phyloP scores from a whole-genome alignment of 2,113 vertebrate genomes.

The Ictidomys tridecemlineatus region DNA sequence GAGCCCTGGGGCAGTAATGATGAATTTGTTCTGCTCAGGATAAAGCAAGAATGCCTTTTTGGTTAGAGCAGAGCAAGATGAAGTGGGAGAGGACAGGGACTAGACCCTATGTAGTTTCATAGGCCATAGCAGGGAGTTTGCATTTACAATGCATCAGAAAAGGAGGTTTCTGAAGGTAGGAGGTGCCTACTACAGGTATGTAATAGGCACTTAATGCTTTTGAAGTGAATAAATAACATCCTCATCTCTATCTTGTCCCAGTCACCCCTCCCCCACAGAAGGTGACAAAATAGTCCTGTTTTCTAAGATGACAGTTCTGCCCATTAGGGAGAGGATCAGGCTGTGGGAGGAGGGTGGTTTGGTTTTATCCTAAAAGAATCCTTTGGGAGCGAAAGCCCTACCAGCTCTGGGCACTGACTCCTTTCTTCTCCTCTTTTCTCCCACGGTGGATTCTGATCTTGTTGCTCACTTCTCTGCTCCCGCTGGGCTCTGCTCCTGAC shows the following conservation, averaged over 20 bases:
- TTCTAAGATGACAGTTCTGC: slow-evolving; percentile 28
- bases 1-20: background rate
- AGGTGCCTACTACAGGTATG: background rate
- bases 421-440: slow-evolving; percentile 36
- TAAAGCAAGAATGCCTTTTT: background rate
- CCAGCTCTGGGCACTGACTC: background rate
- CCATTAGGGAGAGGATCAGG: background rate
- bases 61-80: background rate
- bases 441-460: background rate
- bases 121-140: background rate
- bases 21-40: background rate
- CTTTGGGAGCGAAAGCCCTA: background rate
- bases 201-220: background rate
- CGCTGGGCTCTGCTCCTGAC: slow-evolving; percentile 52
- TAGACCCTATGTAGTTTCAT: background rate
- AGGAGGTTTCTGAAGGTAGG: background rate
- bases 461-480: slow-evolving; percentile 45
- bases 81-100: background rate
- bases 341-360: slow-evolving; percentile 8
- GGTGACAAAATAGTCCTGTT: background rate
- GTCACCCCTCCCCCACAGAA: background rate
- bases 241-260: background rate
- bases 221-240: slow-evolving; percentile 42
- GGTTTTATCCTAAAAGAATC: background rate
- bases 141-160: background rate